Percentiles rank a stretch among this genome's conserved stretches.
Conservation (phyloP, 2,888 invertebrate genomes). For the Tetramorium bicarinatum region DNA sequence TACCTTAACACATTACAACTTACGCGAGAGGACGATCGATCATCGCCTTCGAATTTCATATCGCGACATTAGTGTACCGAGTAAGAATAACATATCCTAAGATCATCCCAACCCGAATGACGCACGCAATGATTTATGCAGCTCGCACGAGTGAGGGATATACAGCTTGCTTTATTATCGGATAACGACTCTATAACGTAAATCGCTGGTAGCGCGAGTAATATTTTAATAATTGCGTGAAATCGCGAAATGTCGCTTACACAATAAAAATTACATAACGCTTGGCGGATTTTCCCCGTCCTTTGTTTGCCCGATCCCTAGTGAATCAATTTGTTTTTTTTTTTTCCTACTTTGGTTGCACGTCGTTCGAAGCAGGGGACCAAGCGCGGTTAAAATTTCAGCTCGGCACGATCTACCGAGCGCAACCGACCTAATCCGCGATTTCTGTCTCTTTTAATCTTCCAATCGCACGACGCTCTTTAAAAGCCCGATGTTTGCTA, state of each 20-base stretch:
- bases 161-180: constrained; percentile 44
- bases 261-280: constrained; percentile 36
- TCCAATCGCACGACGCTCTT: too few relatives aligned
- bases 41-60: background rate
- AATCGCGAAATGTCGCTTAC: constrained; percentile 25
- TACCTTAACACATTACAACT: constrained; percentile 46
- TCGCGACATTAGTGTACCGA: constrained; percentile 12
- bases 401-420: background rate
- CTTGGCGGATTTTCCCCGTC: background rate
- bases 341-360: background rate
- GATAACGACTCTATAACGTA: constrained; percentile 43
- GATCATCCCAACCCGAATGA: constrained; percentile 16
- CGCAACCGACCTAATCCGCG: background rate
- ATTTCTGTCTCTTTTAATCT: background rate
- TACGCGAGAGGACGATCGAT: constrained; percentile 17
- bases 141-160: constrained; percentile 30
- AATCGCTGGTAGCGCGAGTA: constrained; percentile 37
- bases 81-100: constrained; percentile 33
- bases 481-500: too few relatives aligned
- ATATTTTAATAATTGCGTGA: constrained; percentile 33
- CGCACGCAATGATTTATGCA: constrained; percentile 42
- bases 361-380: constrained; percentile 13
- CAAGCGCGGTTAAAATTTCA: constrained; percentile 8
- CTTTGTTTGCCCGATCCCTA: constrained; percentile 17
- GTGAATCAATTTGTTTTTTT: background rate